Percentiles rank a stretch among this genome's conserved stretches.
Evolutionary conservation across 2,888 invertebrate genomes (phyloP).

Genomic region (Drosophila fungiperda): DNA sequence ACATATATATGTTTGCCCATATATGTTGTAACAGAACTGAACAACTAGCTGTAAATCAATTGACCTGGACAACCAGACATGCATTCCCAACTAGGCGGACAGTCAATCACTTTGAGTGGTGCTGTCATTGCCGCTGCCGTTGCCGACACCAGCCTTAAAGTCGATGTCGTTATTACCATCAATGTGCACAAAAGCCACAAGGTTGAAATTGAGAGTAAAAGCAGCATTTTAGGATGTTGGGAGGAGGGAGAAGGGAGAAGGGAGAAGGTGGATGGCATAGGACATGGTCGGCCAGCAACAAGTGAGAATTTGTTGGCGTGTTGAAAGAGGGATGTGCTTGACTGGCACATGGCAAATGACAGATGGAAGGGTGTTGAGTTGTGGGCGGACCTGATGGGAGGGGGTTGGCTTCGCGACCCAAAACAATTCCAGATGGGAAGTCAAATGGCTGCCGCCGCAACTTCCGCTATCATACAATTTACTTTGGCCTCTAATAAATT

Average conservation of each 20-base stretch:
- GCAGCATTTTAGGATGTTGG: not conserved
- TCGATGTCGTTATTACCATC: slow-evolving; percentile 31
- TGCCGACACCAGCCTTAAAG: not conserved
- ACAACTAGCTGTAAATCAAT: slow-evolving; percentile 50
- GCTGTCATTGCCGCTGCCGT: slow-evolving; percentile 32
- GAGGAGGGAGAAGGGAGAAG: not conserved
- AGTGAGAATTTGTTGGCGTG: slow-evolving; percentile 65
- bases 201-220: slow-evolving; percentile 12
- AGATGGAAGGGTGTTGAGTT: slow-evolving; percentile 11
- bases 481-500: slow-evolving; percentile 74
- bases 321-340: slow-evolving; percentile 51
- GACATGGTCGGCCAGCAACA: slow-evolving; percentile 49
- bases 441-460: slow-evolving; percentile 60
- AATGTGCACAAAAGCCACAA: slow-evolving; percentile 40
- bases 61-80: slow-evolving; percentile 31
- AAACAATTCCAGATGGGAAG: slow-evolving; percentile 48
- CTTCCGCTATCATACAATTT: slow-evolving; percentile 72
- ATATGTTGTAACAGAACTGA: not conserved
- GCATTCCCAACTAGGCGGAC: slow-evolving; percentile 28
- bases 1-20: not conserved
- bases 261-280: not conserved
- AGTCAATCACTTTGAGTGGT: slow-evolving; percentile 71
- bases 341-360: slow-evolving; percentile 41
- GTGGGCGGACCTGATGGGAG: not conserved
- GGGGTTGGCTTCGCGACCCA: slow-evolving; percentile 26